Base-by-base conservation (phyloP, 2,113 vertebrate species). In the Gracilinanus agilis region DNA sequence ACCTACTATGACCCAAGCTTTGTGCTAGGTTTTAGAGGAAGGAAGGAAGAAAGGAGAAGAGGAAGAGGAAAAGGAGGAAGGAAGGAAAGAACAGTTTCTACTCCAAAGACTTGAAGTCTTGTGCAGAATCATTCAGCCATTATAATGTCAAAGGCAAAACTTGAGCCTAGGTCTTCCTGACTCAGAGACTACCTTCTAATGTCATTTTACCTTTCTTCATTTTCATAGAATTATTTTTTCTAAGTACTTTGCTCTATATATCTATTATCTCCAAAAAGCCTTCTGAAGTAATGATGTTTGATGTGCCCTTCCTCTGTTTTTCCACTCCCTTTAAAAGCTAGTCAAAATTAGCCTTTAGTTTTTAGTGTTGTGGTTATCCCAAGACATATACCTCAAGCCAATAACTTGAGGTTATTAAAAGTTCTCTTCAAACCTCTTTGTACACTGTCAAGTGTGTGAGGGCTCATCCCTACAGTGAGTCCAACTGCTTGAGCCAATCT, bases 321-420 rank as follows among this genome's bases (percentile, higher is more conserved):
- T 91, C 5, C 27, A 5, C 61, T 75, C 61, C 61, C 61, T 75
- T 16, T 67, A 34, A 92, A 44, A 54, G 10, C 40, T 61, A 29
- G n/a, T 93, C 44, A 11, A 29, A 40, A 21, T 55, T 49, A 67
- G 49, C 90, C 83, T 56, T 90, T 23, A 44, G 29, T 56, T 24
- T 90, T 91, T n/a, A 91, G 13, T 56, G 25, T 92, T 88, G 49
- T 91, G 49, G 94, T 90, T 83, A 40, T 54, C 93, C 90, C 25
- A 94, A 54, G 19, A 67, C 49, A 49, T 55, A 67, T 55, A 67
- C 44, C 24, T 53, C 44, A 16, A 13, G 54, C 83, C 54, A 12
- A 24, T 58, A 9, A 21, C 54, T n/a, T 75, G n/a, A 61, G 55
- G n/a, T n/a, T n/a, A n/a, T 53, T 29, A 34, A 55, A 90, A 54